Evolutionary conservation across 1,140 invertebrate genomes (phyloP).

Genomic region (Drosophila ficusphila): DNA sequence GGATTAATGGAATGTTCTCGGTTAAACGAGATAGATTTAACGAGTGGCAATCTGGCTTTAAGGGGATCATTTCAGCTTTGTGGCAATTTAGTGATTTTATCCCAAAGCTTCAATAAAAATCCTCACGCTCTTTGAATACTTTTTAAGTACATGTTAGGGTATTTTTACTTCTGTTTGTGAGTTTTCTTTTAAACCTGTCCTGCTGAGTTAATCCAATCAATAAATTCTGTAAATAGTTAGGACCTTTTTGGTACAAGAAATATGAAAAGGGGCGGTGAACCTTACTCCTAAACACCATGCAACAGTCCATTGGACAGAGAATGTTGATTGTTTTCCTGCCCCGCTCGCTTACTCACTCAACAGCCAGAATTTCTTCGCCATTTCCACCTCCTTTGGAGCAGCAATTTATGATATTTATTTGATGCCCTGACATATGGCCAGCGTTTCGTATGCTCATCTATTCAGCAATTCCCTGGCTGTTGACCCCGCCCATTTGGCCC

Average conservation of each 20-base stretch:
- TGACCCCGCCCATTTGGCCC: conserved; percentile 51
- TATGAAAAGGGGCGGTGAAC: neutral
- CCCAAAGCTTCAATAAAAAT: too few species aligned
- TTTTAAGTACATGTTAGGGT: too few species aligned
- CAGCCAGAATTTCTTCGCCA: conserved; percentile 6
- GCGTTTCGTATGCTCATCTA: conserved; percentile 71
- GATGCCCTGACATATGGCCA: conserved; percentile 69
- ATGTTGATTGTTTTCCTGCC: conserved; percentile 38
- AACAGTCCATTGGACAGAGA: conserved; percentile 9
- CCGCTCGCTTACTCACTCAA: conserved; percentile 3
- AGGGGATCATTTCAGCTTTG: too few species aligned
- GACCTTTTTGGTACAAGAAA: conserved; percentile 1
- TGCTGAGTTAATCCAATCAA: conserved; percentile 20
- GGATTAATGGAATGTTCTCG: too few species aligned
- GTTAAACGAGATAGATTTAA: too few species aligned
- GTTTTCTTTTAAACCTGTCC: conserved; percentile 5
- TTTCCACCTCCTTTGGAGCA: conserved; percentile 6
- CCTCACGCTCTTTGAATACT: too few species aligned
- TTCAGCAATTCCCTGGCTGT: conserved; percentile 57
- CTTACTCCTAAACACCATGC: neutral
- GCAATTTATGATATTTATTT: conserved; percentile 78
- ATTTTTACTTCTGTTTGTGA: neutral
- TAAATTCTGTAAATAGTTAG: conserved; percentile 41
- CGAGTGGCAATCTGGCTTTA: too few species aligned
- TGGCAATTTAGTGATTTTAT: too few species aligned